Evolutionary conservation across 2,888 invertebrate species (phyloP), one percentile per base, ranked within the genome.

Genomic region (Galerucella calmariensis): DNA sequence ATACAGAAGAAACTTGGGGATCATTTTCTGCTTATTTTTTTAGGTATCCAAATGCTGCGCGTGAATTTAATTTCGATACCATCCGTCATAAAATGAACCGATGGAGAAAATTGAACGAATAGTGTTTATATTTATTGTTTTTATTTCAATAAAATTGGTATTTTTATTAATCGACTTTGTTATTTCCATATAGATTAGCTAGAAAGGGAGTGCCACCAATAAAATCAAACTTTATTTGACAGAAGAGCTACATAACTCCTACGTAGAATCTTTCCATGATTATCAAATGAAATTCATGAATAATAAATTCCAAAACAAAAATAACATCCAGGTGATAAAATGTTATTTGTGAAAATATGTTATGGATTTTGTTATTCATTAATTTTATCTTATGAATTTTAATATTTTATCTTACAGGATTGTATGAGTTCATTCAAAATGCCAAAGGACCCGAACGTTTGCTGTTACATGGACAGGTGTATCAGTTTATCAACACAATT

Each of bases 11-110:
- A 48, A 12, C 4, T 14, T 48, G 14, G 48, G 14, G 48, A 48
- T 48, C 5, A 53, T 68, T 58, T 67, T 72, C 35, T 35, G 67
- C 59, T 65, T 59, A 67, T 74, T 74, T 41, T 83, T 83, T 72
- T 77, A 87, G 87, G 78, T 87, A 86, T 81, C 87, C 87, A 8
- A 86, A 83, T 78, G 87, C 87, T 14, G 86, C 86, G 0, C 80
- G 84, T 48, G 85, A 86, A 77, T 85, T 82, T 5, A 83, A 85
- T 6, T 87, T 84, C 74, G 83, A 84, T n/a, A 75, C 80, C 1
- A 83, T 87, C 24, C 78, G 85, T 24, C 81, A 83, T 75, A 87
- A 86, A 78, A 84, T 87, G 84, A 85, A 84, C 69, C 80, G 86
- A 24, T 87, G 86, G 86, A 80, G 82, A 63, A 78, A 82, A 59